Evolutionary conservation across 2,888 invertebrate species (phyloP).

Genomic region (Choristoneura rosaceana): DNA sequence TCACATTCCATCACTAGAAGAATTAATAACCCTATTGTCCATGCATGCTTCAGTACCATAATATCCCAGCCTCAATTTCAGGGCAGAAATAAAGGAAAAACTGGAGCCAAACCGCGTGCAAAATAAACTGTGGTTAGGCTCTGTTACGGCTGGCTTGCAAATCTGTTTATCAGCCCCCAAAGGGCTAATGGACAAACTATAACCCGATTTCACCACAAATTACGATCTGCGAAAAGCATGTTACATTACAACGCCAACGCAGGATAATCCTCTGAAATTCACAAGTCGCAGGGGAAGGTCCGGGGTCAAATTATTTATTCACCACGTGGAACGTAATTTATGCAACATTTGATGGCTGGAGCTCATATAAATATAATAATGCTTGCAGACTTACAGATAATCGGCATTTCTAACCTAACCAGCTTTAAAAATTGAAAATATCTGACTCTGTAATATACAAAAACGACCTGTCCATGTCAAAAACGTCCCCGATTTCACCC

Average conservation of each 20-base stretch:
- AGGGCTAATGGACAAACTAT: conserved; percentile 19
- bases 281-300: conserved; percentile 15
- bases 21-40: neutral
- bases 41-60: neutral
- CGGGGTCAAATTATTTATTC: conserved; percentile 30
- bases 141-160: conserved; percentile 17
- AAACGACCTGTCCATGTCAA: no score
- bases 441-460: no score
- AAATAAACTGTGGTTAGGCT: conserved; percentile 10
- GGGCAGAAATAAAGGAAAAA: neutral
- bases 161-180: conserved; percentile 21
- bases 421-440: no score
- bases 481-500: no score
- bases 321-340: conserved; percentile 14
- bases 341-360: conserved; percentile 16
- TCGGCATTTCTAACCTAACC: neutral
- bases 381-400: neutral
- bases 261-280: conserved; percentile 20
- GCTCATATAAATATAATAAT: neutral
- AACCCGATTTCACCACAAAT: conserved; percentile 30
- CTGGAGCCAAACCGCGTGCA: neutral
- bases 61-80: neutral
- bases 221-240: conserved; percentile 23
- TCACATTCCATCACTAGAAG: neutral
- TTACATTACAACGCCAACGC: conserved; percentile 9